Base-by-base conservation (phyloP, 92 coral and sea anemone species). In the Epizoanthus fatuus region DNA sequence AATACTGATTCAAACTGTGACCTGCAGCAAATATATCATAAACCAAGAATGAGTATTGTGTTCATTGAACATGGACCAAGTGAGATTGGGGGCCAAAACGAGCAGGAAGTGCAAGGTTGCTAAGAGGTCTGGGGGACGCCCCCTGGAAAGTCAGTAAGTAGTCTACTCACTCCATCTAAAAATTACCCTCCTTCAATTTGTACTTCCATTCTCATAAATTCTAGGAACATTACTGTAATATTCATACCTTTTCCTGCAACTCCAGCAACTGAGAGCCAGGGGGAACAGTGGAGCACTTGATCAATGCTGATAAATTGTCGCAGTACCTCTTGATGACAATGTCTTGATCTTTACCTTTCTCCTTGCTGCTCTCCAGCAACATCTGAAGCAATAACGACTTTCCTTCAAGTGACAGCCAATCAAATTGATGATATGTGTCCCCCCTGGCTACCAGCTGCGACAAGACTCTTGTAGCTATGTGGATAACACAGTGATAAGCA, bases 231-330 rank as follows among this genome's bases (percentile, higher is more conserved):
- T 19, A 37, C 29, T 64, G 52, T 56, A 0, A 4, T 22, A 2
- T 60, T 73, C 94, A n/a, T 56, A 96, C 99, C 97, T 93, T 95
- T 86, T 95, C 97, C 79, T 97, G 97, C 20, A 97, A 80, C 67
- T 93, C 93, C 71, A 95, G 90, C 84, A 97, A 57, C 60, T 95
- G 94, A 69, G 88, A 84, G 54, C 96, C 95, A 84, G 95, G 96
- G 75, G 98, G 98, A 62, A 95, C 84, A 44, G 88, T 89, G 20
- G 96, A 95, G 58, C 92, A 92, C 68, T 91, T 95, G 11, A 97
- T 85, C 77, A 97, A 83, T 20, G 95, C 93, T 16, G 97, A 97
- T 20, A 97, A 89, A 73, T 93, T 91, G 49, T 97, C 99, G 78
- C 99, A 97, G 68, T 84, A 85, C 4, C 86, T 74, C 22, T 93